Conservation (phyloP, 35 echinoderm and acorn worm genomes). For the Strongylocentrotus purpuratus region DNA sequence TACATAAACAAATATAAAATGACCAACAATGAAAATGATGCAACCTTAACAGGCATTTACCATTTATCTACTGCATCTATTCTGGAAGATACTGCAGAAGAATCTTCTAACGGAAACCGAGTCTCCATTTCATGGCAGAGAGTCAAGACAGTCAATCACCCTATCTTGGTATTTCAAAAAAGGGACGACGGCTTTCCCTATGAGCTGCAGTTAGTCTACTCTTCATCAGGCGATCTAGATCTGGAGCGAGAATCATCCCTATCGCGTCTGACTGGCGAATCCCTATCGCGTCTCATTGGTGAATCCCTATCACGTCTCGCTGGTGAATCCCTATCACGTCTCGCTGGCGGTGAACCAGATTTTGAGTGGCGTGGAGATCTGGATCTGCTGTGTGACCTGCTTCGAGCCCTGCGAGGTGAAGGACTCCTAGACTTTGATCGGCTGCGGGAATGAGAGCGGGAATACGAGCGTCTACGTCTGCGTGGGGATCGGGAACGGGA, state of each 20-base stretch:
- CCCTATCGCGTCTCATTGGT: too few relatives aligned
- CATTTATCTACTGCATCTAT: slow-evolving; percentile 13
- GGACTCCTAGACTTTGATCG: not conserved
- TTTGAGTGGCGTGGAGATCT: slow-evolving; percentile 11
- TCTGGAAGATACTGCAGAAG: slow-evolving; percentile 15
- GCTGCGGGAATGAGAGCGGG: slow-evolving; percentile 45
- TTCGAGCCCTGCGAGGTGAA: slow-evolving; percentile 6
- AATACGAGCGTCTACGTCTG: slow-evolving; percentile 34
- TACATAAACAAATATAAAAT: not conserved
- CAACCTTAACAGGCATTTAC: slow-evolving; percentile 9
- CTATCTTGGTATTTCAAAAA: not conserved
- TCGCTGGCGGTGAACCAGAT: not conserved
- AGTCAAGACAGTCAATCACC: not conserved
- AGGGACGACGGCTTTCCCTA: not conserved
- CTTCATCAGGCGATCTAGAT: slow-evolving; percentile 29
- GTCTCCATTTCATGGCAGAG: too few relatives aligned
- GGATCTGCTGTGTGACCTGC: slow-evolving; percentile 35
- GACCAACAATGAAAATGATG: not conserved
- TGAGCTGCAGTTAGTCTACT: not conserved
- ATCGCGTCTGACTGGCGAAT: not conserved
- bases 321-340: not conserved
- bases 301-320: not conserved
- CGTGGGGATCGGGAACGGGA: slow-evolving; percentile 56
- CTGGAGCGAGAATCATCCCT: not conserved
- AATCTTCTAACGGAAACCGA: not conserved